phyloP scores from a whole-genome alignment of 1,140 invertebrate genomes.

The Listronotus oregonensis region DNA sequence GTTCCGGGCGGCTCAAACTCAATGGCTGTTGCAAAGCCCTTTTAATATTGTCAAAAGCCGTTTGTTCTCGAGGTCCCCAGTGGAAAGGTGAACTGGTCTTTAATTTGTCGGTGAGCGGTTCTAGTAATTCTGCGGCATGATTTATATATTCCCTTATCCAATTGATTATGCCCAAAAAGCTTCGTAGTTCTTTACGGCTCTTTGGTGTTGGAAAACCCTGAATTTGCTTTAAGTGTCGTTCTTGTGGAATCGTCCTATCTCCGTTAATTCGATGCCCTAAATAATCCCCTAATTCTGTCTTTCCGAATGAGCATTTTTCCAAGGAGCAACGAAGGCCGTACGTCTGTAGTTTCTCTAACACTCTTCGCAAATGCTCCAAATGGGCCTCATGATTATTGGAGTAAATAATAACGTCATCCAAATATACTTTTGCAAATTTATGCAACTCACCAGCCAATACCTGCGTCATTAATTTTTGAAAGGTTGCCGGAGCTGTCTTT shows the following conservation, averaged over 20 bases:
- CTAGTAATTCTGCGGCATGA: conserved; percentile 23
- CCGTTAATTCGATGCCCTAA: conserved; percentile 19
- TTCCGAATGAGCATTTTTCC: conserved; percentile 21
- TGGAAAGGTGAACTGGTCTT: conserved; percentile 25
- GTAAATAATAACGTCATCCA: conserved; percentile 23
- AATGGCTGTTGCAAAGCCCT: conserved; percentile 33
- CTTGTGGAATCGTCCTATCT: conserved; percentile 10
- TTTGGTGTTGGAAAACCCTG: conserved; percentile 1
- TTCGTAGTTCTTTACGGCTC: conserved; percentile 31
- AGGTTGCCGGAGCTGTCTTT: conserved; percentile 37
- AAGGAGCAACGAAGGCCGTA: conserved; percentile 5
- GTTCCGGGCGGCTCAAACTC: conserved; percentile 41
- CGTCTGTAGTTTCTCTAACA: conserved; percentile 10
- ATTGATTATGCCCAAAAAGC: conserved; percentile 38
- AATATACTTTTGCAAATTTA: conserved; percentile 33
- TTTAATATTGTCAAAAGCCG: conserved; percentile 47
- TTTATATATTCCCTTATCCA: conserved; percentile 48
- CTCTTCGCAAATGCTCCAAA: background rate
- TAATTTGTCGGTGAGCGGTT: conserved; percentile 29
- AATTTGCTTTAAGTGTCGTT: conserved; percentile 8
- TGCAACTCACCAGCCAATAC: conserved; percentile 30
- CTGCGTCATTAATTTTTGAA: conserved; percentile 35
- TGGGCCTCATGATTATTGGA: conserved; percentile 4
- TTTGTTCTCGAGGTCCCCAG: conserved; percentile 3
- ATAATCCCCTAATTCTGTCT: conserved; percentile 1